A percentile compares a stretch with the other conserved stretches of the same genome.
phyloP scores from a whole-genome alignment of 2,113 vertebrate genomes.

The Onychorhynchus coronatus region DNA sequence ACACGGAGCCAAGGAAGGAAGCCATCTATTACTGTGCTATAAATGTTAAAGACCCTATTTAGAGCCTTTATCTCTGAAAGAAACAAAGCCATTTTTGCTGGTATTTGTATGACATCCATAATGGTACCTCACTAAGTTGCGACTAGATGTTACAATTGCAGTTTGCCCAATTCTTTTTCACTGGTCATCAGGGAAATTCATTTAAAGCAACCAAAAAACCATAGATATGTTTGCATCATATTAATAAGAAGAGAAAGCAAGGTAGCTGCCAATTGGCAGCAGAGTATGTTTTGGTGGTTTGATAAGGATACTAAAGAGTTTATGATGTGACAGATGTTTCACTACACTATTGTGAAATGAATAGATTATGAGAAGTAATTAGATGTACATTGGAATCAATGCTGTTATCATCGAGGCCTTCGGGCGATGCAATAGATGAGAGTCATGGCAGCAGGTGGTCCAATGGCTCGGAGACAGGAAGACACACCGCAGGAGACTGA shows the following conservation, averaged over 20 bases:
- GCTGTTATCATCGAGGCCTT: slow-evolving; percentile 92
- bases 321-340: slow-evolving; percentile 97
- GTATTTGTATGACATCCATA: slow-evolving; percentile 51
- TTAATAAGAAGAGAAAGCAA: slow-evolving; percentile 77
- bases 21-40: slow-evolving; percentile 45
- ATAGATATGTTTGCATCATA: slow-evolving; percentile 76
- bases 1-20: slow-evolving; percentile 44
- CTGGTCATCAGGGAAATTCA: slow-evolving; percentile 75
- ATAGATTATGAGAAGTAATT: slow-evolving; percentile 99
- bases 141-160: slow-evolving; percentile 53
- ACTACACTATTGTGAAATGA: slow-evolving; percentile 97
- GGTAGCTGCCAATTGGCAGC: slow-evolving; percentile 80
- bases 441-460: slow-evolving; percentile 88
- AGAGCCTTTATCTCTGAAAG: slow-evolving; percentile 55
- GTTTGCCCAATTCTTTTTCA: slow-evolving; percentile 70
- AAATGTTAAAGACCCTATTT: slow-evolving; percentile 72
- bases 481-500: slow-evolving; percentile 86
- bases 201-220: slow-evolving; percentile 72
- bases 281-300: slow-evolving; percentile 84
- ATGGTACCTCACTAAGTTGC: slow-evolving; percentile 61
- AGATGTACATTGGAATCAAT: slow-evolving; percentile 99
- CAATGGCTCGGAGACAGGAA: slow-evolving; percentile 87
- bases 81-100: slow-evolving; percentile 67
- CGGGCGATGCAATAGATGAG: slow-evolving; percentile 89
- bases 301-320: slow-evolving; percentile 88